Base-by-base conservation (phyloP, 2,888 invertebrate genomes). In the Nomada flava region DNA sequence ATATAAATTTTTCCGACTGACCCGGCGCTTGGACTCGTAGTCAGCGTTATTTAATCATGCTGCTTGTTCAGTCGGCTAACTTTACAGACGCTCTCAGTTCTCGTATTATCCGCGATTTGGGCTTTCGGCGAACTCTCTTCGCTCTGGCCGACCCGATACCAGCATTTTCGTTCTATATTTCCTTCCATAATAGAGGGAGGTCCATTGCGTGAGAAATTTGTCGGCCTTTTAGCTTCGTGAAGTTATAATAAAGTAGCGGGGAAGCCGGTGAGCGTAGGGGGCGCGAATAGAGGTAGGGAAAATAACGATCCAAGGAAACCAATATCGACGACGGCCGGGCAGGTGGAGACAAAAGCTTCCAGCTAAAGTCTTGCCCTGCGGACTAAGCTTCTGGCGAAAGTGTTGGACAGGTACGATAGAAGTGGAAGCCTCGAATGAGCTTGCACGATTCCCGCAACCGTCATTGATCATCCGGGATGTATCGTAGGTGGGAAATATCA, bases 291-390 rank as follows among this genome's bases (percentile, higher is more conserved):
- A 55, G 69, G 60, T 62, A 72, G 83, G 79, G 88, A 84, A 88
- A 89, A 89, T 89, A 89, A 88, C 84, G 79, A 71, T 84, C 80
- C 50, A 63, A 69, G 67, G 77, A 85, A 84, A 89, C 78, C 87
- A 89, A 89, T 88, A 89, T 88, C 79, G 86, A 77, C 68, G 76
- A 81, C 74, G 36, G 74, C 26, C 74, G 79, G 81, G 74, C 26
- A 76, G 79, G 81, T 75, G 18, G 64, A 88, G 89, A 89, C 88
- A 84, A 83, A 88, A 89, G 87, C 88, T 90, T 85, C 69, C 71
- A 80, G 82, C 79, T 83, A 68, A 84, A 77, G 79, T 76, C 42
- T 18, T 9, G 15, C 10, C 7, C 15, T 13, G 59, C 42, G 44
- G n/a, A 60, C n/a, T 26, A 20, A 26, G 29, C 72, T 47, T 5